A percentile compares a stretch with the other conserved stretches of the same genome.
Evolutionary conservation across 2,888 invertebrate species (phyloP).

Genomic region (Hypselothyrea guttata): DNA sequence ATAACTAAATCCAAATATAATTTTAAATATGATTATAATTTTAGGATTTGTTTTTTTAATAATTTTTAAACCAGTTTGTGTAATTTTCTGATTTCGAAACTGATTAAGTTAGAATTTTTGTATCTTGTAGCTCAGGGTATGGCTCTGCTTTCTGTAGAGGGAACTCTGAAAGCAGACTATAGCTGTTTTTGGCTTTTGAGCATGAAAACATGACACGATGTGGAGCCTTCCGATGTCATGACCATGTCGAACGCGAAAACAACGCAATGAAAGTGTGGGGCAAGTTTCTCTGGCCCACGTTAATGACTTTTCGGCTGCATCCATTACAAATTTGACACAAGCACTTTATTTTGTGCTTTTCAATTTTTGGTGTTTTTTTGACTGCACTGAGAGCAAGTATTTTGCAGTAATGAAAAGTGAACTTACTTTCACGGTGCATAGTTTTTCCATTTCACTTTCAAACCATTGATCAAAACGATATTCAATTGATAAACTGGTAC

Average conservation of each 20-base stretch:
- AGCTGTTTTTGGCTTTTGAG: not conserved
- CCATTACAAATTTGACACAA: conserved; percentile 71
- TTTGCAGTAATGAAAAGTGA: conserved; percentile 58
- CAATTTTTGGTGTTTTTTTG: not conserved
- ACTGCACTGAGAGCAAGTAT: conserved; percentile 19
- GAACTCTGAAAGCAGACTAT: too few species aligned
- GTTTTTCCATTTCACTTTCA: conserved; percentile 55
- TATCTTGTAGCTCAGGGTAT: too few species aligned
- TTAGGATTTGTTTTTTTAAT: too few species aligned
- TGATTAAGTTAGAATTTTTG: too few species aligned
- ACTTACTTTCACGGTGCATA: conserved; percentile 60
- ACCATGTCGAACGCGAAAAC: conserved; percentile 52
- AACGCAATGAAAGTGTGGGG: conserved; percentile 59
- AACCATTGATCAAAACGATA: conserved; percentile 70
- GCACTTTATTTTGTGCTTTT: conserved; percentile 33
- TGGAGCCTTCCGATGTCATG: conserved; percentile 57
- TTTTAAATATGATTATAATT: too few species aligned
- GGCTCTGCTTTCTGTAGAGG: too few species aligned
- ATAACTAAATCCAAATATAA: too few species aligned
- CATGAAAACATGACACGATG: conserved; percentile 31
- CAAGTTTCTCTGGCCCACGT: conserved; percentile 46
- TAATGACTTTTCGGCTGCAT: conserved; percentile 44
- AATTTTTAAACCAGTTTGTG: too few species aligned
- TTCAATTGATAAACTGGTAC: conserved; percentile 48
- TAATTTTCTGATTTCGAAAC: too few species aligned